Conservation (phyloP, 2,113 vertebrate species). For the Anseranas semipalmata region DNA sequence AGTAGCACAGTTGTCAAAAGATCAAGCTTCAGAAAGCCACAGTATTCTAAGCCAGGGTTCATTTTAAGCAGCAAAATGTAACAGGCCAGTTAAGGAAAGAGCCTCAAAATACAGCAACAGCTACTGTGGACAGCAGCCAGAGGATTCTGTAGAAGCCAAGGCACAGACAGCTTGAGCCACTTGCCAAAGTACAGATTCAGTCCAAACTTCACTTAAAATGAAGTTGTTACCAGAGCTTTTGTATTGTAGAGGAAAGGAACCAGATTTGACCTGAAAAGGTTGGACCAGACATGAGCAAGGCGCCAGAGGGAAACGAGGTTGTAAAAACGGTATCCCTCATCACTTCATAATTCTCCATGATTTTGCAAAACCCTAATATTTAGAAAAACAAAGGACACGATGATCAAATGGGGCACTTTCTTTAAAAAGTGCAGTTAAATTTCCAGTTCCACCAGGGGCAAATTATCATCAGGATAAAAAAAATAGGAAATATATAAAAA, state of each 20-base stretch:
- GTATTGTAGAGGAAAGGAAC: rapidly evolving
- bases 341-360: not conserved
- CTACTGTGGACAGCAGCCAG: not conserved
- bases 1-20: not conserved
- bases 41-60: not conserved
- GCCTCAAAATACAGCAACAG: not conserved
- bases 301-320: not conserved
- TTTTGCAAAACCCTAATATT: not conserved
- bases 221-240: not conserved
- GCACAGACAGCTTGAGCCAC: not conserved
- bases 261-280: not conserved
- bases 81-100: not conserved
- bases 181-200: not conserved
- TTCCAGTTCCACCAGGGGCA: not conserved
- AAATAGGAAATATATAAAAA: not conserved
- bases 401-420: not conserved
- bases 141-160: not conserved
- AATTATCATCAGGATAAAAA: not conserved
- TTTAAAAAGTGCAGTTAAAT: not conserved
- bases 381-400: not conserved
- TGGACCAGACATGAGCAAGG: not conserved
- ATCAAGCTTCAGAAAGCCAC: not conserved
- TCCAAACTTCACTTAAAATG: not conserved
- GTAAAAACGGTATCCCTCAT: not conserved
- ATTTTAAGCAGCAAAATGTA: not conserved